Evolutionary conservation across 2,888 invertebrate genomes (phyloP).

Genomic region (Limnephilus auricula): DNA sequence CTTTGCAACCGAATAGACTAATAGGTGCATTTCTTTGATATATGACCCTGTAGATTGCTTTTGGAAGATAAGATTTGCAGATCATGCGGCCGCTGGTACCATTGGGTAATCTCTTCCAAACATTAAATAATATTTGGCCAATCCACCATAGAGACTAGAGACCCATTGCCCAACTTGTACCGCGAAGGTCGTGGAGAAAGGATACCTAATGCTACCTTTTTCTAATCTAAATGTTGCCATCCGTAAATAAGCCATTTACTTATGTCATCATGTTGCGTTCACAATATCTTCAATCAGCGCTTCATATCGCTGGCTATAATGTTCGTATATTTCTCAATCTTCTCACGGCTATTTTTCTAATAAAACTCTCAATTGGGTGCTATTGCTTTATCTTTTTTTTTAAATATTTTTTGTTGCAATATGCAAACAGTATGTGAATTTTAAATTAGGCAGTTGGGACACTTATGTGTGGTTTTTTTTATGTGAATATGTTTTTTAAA

Average conservation of each 20-base stretch:
- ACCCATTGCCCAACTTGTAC: background rate
- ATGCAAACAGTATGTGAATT: background rate
- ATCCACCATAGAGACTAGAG: background rate
- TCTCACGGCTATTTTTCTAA: background rate
- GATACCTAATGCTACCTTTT: background rate
- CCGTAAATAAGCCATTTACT: background rate
- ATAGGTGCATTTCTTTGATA: background rate
- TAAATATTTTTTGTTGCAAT: background rate
- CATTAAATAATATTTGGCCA: slow-evolving; percentile 16
- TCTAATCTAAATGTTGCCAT: background rate
- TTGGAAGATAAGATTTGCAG: background rate
- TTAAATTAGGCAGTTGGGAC: no score
- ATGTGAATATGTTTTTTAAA: no score
- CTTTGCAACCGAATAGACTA: background rate
- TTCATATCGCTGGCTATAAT: background rate
- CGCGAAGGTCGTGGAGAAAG: slow-evolving; percentile 10
- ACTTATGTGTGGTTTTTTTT: no score
- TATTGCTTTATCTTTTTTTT: background rate
- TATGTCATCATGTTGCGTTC: background rate
- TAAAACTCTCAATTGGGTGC: background rate
- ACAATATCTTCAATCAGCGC: background rate
- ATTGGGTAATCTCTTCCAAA: background rate
- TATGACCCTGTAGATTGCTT: background rate
- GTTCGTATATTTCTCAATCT: background rate
- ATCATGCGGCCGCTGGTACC: background rate